Evolutionary conservation across 2,797 vertebrate genomes (phyloP).

Genomic region (Enteromius treurensis): DNA sequence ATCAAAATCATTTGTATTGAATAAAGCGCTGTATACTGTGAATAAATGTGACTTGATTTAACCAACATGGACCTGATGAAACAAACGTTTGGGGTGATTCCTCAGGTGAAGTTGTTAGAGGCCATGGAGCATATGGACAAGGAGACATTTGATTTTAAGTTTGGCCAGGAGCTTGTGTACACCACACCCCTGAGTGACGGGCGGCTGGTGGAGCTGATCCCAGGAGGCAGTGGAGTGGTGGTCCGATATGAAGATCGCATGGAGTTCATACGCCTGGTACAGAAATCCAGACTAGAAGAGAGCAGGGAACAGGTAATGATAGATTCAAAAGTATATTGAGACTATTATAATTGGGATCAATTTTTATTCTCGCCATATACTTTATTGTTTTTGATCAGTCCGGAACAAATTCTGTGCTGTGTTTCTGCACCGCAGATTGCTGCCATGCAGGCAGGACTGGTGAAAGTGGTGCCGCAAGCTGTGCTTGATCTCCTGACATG

Average conservation of each 20-base stretch:
- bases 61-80: neutral
- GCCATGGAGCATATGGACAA: slow-evolving; percentile 97
- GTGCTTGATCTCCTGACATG: slow-evolving; percentile 95
- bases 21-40: neutral
- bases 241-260: slow-evolving; percentile 89
- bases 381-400: neutral
- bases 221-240: slow-evolving; percentile 81
- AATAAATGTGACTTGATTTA: neutral
- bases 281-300: slow-evolving; percentile 90
- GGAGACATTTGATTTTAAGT: slow-evolving; percentile 94
- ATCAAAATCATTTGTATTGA: neutral
- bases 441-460: slow-evolving; percentile 91
- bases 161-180: slow-evolving; percentile 94
- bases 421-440: slow-evolving; percentile 76
- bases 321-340: neutral
- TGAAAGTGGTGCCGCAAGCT: slow-evolving; percentile 97
- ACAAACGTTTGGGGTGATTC: neutral
- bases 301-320: slow-evolving; percentile 88
- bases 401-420: neutral
- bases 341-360: neutral
- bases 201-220: slow-evolving; percentile 87
- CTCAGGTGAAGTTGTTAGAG: slow-evolving; percentile 94
- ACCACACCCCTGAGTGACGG: slow-evolving; percentile 91
- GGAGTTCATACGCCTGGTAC: slow-evolving; percentile 89
- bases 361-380: neutral